phyloP scores from a whole-genome alignment of 2,113 vertebrate genomes.

The Dipodomys merriami region DNA sequence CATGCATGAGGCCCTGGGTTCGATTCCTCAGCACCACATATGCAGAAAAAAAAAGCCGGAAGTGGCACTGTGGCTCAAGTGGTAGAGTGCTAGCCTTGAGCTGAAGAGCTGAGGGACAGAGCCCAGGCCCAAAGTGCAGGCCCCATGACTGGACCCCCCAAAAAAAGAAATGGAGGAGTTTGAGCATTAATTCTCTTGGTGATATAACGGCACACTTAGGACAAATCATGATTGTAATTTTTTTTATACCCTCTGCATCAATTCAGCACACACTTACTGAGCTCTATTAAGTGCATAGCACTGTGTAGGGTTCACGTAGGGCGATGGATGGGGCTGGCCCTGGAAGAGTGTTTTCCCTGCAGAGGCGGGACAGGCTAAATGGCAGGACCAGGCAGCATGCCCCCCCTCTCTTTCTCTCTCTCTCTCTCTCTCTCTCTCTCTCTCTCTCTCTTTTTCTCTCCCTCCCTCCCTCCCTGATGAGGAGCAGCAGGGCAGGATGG shows the following conservation, averaged over 20 bases:
- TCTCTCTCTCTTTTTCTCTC: too few relatives aligned
- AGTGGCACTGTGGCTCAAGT: too few relatives aligned
- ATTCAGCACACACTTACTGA: not conserved
- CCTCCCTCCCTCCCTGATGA: not conserved
- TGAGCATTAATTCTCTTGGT: not conserved
- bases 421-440: too few relatives aligned
- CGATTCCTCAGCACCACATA: too few relatives aligned
- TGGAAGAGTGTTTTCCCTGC: not conserved
- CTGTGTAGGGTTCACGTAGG: not conserved
- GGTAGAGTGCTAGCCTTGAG: too few relatives aligned
- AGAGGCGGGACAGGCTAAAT: not conserved
- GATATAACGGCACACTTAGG: not conserved
- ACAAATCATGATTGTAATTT: not conserved
- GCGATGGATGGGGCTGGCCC: rapidly evolving
- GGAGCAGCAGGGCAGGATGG: not conserved
- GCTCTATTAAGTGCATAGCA: not conserved
- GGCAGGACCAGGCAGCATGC: not conserved
- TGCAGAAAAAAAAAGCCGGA: too few relatives aligned
- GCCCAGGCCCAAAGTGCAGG: too few relatives aligned
- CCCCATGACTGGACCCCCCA: too few relatives aligned
- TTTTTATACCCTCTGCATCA: not conserved
- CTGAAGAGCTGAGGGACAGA: too few relatives aligned
- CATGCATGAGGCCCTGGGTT: too few relatives aligned
- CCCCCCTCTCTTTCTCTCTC: too few relatives aligned
- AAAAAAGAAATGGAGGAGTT: not conserved